phyloP scores from a whole-genome alignment of 2,888 invertebrate species.

The Tubiluchus corallicola region DNA sequence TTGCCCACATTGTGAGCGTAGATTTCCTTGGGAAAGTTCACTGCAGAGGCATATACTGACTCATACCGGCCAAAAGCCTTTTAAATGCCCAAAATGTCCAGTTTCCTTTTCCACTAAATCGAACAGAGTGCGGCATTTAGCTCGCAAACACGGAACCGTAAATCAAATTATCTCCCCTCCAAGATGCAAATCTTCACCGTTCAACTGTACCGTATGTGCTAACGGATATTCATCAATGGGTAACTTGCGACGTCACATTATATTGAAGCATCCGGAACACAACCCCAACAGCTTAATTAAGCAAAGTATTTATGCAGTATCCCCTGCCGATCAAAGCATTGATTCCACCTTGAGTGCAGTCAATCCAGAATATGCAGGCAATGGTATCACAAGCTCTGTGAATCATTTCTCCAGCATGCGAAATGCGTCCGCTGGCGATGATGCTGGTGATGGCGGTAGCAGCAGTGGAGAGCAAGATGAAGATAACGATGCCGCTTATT shows the following conservation, averaged over 20 bases:
- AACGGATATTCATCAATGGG: slow-evolving; percentile 60
- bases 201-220: slow-evolving; percentile 56
- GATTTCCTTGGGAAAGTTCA: slow-evolving; percentile 92
- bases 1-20: slow-evolving; percentile 72
- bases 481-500: slow-evolving; percentile 18
- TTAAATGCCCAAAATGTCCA: slow-evolving; percentile 79
- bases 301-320: neutral
- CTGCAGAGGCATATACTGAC: slow-evolving; percentile 81
- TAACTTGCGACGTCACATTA: slow-evolving; percentile 56
- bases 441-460: neutral
- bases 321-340: neutral
- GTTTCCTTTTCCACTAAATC: slow-evolving; percentile 89
- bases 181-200: slow-evolving; percentile 26
- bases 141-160: slow-evolving; percentile 55
- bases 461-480: slow-evolving; percentile 22
- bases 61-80: slow-evolving; percentile 88
- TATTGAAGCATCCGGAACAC: slow-evolving; percentile 42
- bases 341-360: neutral
- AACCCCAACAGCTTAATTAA: neutral
- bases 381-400: no score
- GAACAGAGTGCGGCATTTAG: slow-evolving; percentile 81
- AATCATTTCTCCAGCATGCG: neutral
- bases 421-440: no score
- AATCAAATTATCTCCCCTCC: slow-evolving; percentile 20
- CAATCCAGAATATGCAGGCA: no score